Conservation (phyloP, 2,113 vertebrate genomes). For the Centrocercus urophasianus region DNA sequence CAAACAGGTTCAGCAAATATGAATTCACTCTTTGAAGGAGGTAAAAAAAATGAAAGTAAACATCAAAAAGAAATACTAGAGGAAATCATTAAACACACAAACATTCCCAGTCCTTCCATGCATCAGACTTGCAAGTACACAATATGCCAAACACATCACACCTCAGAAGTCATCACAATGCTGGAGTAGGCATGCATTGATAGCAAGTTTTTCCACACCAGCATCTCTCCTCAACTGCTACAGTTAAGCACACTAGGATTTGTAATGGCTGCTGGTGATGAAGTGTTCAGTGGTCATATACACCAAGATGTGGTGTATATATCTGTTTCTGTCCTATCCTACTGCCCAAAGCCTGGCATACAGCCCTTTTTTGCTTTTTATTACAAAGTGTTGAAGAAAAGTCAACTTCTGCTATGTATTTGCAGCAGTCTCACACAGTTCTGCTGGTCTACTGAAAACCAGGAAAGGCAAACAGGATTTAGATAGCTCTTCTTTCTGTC, state of each 20-base stretch:
- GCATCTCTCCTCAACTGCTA: background rate
- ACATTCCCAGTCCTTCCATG: background rate
- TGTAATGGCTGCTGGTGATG: background rate
- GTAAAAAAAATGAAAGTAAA: background rate
- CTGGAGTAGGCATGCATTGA: background rate
- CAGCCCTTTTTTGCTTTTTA: no score
- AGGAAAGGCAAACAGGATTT: background rate
- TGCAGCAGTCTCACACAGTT: background rate
- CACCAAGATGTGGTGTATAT: accelerated
- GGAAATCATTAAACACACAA: background rate
- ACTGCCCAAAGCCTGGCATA: background rate
- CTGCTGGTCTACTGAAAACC: background rate
- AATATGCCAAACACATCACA: background rate
- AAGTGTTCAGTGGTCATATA: background rate
- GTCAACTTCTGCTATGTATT: background rate
- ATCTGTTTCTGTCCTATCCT: background rate
- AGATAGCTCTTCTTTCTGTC: background rate
- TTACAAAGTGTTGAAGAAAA: background rate
- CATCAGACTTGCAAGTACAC: background rate
- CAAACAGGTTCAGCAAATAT: background rate
- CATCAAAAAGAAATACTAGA: background rate
- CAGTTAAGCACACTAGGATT: background rate
- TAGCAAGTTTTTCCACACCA: background rate
- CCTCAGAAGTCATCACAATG: no score
- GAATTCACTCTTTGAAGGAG: background rate